Base-by-base conservation (phyloP, 2,113 vertebrate species). In the Glareola pratincola region DNA sequence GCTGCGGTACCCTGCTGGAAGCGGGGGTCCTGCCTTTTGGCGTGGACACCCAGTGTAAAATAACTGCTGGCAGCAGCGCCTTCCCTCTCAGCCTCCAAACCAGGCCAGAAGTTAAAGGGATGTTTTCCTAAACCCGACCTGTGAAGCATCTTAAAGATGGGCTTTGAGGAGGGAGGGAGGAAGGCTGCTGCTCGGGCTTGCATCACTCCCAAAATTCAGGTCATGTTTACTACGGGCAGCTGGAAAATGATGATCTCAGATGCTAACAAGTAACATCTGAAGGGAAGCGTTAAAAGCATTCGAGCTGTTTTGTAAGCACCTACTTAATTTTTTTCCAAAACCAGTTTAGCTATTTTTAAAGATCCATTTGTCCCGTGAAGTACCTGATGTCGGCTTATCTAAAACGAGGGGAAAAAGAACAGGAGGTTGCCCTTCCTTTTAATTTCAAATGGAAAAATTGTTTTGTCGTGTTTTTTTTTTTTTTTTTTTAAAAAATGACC, bases 261-360 rank as follows among this genome's bases (percentile, higher is more conserved):
- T 54, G 90, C 92, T 96, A 97, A 97, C 95, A 94, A 97, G 92
- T 92, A 95, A 95, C 96, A 96, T 97, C 95, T 96, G 94, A 97
- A 67, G 36, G 94, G 91, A 97, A 93, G 50, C 9, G 1, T 85
- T 91, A 67, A 94, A 94, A 95, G 79, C 84, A 63, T 54, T 20
- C 21, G 2, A 73, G 90, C 79, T 92, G 92, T 95, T 96, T 96
- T 95, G 92, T 95, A 94, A 97, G 95, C 96, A 96, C 96, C 96
- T 96, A 93, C 88, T 97, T 77, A 6, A 72, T 45, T 72, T 77
- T 66, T 88, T 62, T 32, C 94, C 85, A 63, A 82, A 39, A 27
- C 62, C 87, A 9, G 41, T 60, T 64, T 12, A 77, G 91, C 91
- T 73, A 5, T 96, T 78, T 81, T 92, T 85, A 50, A 76, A 56